Conservation (phyloP, 2,113 vertebrate species). For the Furnarius figulus region DNA sequence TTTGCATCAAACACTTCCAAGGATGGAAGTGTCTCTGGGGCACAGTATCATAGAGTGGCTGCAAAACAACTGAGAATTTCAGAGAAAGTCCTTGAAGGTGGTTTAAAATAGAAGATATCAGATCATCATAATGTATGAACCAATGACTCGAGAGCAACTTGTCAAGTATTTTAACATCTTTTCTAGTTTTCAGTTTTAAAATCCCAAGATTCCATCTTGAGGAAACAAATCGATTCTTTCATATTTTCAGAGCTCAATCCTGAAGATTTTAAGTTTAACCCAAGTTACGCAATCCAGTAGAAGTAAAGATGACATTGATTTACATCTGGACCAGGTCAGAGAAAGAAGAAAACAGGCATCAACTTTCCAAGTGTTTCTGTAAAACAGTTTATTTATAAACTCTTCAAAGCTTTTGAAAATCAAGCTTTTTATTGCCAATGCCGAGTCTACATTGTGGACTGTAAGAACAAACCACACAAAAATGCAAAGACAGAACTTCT, state of each 20-base stretch:
- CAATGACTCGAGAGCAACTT: neutral
- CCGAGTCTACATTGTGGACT: neutral
- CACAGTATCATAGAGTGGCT: neutral
- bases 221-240: neutral
- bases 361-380: neutral
- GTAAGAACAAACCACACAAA: neutral
- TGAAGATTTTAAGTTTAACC: neutral
- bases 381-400: neutral
- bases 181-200: neutral
- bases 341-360: neutral
- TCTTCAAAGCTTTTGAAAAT: neutral
- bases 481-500: neutral
- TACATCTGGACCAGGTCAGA: neutral
- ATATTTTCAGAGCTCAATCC: neutral
- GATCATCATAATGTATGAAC: neutral
- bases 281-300: neutral
- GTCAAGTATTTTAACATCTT: neutral
- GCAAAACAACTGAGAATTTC: neutral
- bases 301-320: neutral
- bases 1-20: neutral
- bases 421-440: neutral
- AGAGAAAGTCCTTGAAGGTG: neutral
- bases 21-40: fast-evolving
- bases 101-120: neutral
- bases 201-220: neutral